Base-by-base conservation (phyloP, 2,888 invertebrate species). In the Stramonita haemastoma region DNA sequence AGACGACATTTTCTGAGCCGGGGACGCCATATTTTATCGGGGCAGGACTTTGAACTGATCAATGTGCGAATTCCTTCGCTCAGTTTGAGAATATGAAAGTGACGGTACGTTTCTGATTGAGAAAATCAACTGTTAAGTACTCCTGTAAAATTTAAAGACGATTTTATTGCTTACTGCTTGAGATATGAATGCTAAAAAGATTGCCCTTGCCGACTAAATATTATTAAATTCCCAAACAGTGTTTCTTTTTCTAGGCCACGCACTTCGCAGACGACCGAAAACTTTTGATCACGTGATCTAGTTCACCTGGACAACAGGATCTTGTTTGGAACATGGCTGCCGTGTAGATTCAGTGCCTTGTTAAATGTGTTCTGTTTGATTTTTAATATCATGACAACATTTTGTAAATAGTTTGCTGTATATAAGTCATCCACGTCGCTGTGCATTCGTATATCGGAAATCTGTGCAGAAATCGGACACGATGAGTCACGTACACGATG, bases 271-370 rank as follows among this genome's bases (percentile, higher is more conserved):
- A 46, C 46, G 88, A n/a, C 60, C 19, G 8, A 22, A 32, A 91
- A 90, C 92, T 93, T 93, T 94, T 93, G 93, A 90, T 94, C 94
- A 94, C 94, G 93, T 94, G 94, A 93, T 90, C 92, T 92, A 92
- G 93, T 93, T 91, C 92, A 92, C 92, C 94, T 94, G 91, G 92
- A 93, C 92, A 93, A 92, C 93, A 93, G 90, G 36, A 87, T 73
- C 29, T 86, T 87, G 89, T 91, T 89, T 88, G 90, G 70, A 83
- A 56, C 19, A 83, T 84, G 85, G 87, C 88, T 36, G 46, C 87
- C 29, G 85, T 66, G 84, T 77, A 66, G 36, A 5, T 5, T 57
- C 36, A 4, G 34, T 86, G 86, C 66, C 32, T 36, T 34, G 13
- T 13, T 32, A 8, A 32, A 79, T 46, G 66, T 86, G 60, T 46